Evolutionary conservation across 2,113 vertebrate species (phyloP), one percentile per base, ranked within the genome.

Genomic region (Tetrao urogallus): DNA sequence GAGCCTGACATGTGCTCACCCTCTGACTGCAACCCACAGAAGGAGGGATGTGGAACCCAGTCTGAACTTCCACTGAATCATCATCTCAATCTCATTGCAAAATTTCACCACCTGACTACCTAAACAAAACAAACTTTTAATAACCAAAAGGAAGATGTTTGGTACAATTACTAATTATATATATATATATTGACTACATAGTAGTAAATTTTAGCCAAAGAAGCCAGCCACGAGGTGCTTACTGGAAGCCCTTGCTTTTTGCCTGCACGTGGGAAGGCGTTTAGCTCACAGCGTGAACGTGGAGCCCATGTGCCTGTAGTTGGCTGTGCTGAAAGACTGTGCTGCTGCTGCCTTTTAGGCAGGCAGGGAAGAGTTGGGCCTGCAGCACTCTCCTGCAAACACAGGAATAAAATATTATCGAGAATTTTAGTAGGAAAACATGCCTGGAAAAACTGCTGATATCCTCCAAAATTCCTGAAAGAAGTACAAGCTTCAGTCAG

Each of bases 241-340:
- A 16, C 69, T n/a, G 58, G 36, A 56, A 47, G 47, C 45, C 64
- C 60, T 83, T 73, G 36, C 38, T 85, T 88, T 72, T 60, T n/a
- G 75, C n/a, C 15, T 42, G 40, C 15, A 20, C 57, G 69, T 3
- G 6, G 40, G 1, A 2, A 76, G 70, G 24, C 34, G 13, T 47
- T 92, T 30, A 14, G 25, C 50, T 48, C 36, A 13, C 11, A 2
- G 47, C 22, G 4, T 0, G 1, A 32, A 14, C 42, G 0, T 0
- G 4, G 42, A 71, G 24, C 13, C 24, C 15, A 3, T 11, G 17
- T 67, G 47, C 32, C 28, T 48, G 36, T 3, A 21, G 24, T 32
- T 22, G 77, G 34, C 79, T 77, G 79, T 66, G 34, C 0, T 10
- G 18, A 36, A 30, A 72, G 13, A 10, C 76, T 38, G 5, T 3